These are phyloP conservation scores for Schizopygopsis pylzovi DNA, from an alignment of 2,797 vertebrate species.

Conservation along the genomic window DNA sequence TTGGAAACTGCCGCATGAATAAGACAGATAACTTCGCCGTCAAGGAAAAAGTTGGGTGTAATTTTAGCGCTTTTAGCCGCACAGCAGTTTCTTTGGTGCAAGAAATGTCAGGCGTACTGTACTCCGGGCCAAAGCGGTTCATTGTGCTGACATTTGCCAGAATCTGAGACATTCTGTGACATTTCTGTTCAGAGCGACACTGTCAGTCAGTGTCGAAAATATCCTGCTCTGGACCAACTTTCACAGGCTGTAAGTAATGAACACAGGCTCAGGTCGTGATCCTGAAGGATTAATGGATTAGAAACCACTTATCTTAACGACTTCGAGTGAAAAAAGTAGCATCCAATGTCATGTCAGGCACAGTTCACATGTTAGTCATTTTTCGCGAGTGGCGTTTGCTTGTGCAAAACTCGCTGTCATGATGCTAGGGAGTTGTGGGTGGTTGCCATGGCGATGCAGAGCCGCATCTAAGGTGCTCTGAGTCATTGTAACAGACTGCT, in stretches of 20 bases:
- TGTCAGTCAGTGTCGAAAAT: background rate
- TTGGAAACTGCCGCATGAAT: conserved; percentile 48
- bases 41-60: conserved; percentile 5
- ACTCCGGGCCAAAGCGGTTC: conserved; percentile 10
- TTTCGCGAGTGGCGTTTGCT: background rate
- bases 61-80: background rate
- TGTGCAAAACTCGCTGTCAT: background rate
- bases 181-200: conserved; percentile 32
- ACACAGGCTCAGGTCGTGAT: background rate
- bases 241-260: background rate
- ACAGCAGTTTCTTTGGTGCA: background rate
- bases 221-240: conserved; percentile 3
- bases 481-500: conserved; percentile 24
- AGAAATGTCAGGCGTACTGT: conserved; percentile 31
- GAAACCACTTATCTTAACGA: conserved; percentile 31
- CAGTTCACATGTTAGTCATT: background rate
- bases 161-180: conserved; percentile 31
- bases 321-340: background rate
- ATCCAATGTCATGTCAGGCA: background rate
- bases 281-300: conserved; percentile 7
- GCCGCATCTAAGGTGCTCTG: conserved; percentile 14
- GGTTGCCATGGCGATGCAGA: conserved; percentile 16
- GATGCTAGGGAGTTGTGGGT: background rate
- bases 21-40: background rate
- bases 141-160: conserved; percentile 46